A percentile compares a stretch with the other conserved stretches of the same genome.
Evolutionary conservation across 2,797 vertebrate species (phyloP).

Genomic region (Smutsia temminckii): DNA sequence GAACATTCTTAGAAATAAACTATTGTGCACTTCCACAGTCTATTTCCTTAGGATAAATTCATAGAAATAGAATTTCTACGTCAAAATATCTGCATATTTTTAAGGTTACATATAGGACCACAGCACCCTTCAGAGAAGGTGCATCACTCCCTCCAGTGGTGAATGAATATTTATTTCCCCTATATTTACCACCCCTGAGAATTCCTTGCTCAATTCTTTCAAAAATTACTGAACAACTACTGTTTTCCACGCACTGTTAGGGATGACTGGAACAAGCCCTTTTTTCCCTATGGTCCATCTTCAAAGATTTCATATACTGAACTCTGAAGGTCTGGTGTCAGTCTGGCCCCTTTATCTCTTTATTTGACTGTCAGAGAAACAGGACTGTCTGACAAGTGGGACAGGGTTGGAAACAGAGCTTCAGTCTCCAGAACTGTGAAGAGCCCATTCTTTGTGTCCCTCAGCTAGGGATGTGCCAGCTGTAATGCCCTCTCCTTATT

Average conservation of each 20-base stretch:
- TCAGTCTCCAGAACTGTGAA: background rate
- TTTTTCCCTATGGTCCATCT: background rate
- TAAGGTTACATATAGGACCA: background rate
- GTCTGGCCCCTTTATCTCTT: background rate
- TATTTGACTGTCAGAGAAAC: background rate
- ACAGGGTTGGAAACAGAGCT: background rate
- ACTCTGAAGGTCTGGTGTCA: background rate
- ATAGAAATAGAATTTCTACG: background rate
- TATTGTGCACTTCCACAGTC: background rate
- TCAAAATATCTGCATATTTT: background rate
- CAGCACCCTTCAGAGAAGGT: background rate
- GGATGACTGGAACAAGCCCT: background rate
- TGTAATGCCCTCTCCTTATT: background rate
- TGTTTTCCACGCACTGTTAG: background rate
- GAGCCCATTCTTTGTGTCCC: background rate
- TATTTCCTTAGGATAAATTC: background rate
- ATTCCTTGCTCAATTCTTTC: background rate
- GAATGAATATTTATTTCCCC: background rate
- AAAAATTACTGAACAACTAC: background rate
- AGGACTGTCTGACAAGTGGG: background rate
- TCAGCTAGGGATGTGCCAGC: background rate
- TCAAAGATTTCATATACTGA: background rate
- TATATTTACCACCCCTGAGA: background rate
- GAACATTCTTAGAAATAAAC: background rate
- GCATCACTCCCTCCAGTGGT: background rate